phyloP scores from a whole-genome alignment of 1,140 invertebrate genomes.

The Zaprionus ghesquierei region DNA sequence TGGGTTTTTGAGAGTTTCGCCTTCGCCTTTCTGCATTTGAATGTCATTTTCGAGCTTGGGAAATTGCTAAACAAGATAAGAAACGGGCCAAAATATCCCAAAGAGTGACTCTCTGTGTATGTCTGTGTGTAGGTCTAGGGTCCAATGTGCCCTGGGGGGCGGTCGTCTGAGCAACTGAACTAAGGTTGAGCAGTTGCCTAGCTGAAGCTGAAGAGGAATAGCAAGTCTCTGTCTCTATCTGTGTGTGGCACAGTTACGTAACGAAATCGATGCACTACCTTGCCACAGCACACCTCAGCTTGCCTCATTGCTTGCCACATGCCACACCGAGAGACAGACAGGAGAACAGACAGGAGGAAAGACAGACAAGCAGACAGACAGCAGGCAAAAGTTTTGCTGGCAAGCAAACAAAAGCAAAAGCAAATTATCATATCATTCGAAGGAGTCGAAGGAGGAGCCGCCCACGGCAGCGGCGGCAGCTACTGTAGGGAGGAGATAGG shows the following conservation, averaged over 20 bases:
- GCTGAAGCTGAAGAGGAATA: not conserved
- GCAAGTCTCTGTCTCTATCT: not conserved
- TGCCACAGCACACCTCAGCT: not conserved
- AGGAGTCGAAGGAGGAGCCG: constrained; percentile 12
- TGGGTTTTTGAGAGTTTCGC: constrained; percentile 54
- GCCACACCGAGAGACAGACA: not conserved
- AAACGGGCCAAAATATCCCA: constrained; percentile 4
- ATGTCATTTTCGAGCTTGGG: constrained; percentile 65
- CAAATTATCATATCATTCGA: constrained; percentile 78
- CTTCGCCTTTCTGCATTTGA: constrained; percentile 57
- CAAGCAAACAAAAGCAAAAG: constrained; percentile 71
- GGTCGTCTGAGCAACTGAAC: constrained; percentile 18
- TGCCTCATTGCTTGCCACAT: constrained; percentile 4
- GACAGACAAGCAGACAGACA: constrained; percentile 13
- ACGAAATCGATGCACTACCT: constrained; percentile 45
- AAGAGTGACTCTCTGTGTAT: not conserved
- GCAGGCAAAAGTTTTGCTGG: constrained; percentile 43
- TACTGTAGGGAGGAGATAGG: not conserved
- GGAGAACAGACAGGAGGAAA: not conserved
- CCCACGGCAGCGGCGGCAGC: constrained; percentile 1
- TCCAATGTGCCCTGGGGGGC: constrained; percentile 35
- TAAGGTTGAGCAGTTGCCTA: constrained; percentile 13
- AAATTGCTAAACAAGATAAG: constrained; percentile 67
- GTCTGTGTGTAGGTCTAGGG: constrained; percentile 13
- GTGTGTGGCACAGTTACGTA: constrained; percentile 46